Percentiles rank a stretch among this genome's conserved stretches.
These are phyloP conservation scores for rat (Rattus norvegicus) DNA, from an alignment of 2,113 vertebrate genomes.

Conservation along the genomic window GRCr8 NC_086026.1:80757501-80758000, in stretches of 20 bases:
- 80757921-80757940: not conserved
- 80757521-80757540: not conserved
- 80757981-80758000: not conserved
- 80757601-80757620: not conserved
- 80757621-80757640: not conserved
- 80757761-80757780: not conserved
- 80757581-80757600: not conserved
- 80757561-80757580: not conserved
- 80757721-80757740: not conserved
- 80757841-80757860: not conserved
- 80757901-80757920: not conserved
- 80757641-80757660: not conserved
- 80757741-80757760: too few relatives aligned
- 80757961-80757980: not conserved
- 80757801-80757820: not conserved
- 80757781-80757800: not conserved
- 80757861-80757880: not conserved
- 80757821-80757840: not conserved
- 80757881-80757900: not conserved
- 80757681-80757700: not conserved
- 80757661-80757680: not conserved
- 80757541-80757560: not conserved
- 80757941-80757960: not conserved
- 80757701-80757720: not conserved
- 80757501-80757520: not conserved